Conservation (phyloP, 2,113 vertebrate genomes). For the Ceyx cyanopectus region DNA sequence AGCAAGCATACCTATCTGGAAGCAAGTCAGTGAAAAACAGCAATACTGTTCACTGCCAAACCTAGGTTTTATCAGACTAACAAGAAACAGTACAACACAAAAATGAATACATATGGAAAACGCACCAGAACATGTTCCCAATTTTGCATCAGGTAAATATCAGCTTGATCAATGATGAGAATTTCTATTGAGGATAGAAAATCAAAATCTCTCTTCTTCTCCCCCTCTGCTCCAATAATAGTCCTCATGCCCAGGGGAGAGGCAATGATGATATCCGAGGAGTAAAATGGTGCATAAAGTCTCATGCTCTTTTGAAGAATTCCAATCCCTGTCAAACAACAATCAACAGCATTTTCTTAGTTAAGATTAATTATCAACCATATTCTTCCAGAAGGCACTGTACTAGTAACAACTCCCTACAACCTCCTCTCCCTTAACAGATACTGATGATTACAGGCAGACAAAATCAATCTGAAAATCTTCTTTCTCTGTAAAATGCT, state of each 20-base stretch:
- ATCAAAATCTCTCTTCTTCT: conserved; percentile 92
- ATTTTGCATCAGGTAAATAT: conserved; percentile 98
- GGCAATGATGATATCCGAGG: conserved; percentile 94
- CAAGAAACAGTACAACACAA: background rate
- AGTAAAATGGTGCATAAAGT: conserved; percentile 95
- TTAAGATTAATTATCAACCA: background rate
- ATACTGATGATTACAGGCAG: background rate
- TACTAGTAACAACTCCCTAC: background rate
- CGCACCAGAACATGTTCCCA: conserved; percentile 96
- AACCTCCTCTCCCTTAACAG: background rate
- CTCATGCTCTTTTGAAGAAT: conserved; percentile 89
- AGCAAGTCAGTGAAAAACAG: background rate
- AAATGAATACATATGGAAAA: background rate
- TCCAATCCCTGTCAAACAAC: conserved; percentile 81
- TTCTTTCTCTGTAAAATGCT: background rate
- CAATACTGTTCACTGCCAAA: background rate
- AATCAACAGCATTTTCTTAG: background rate
- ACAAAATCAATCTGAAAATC: background rate
- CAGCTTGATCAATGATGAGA: conserved; percentile 92
- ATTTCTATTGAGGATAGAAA: conserved; percentile 96
- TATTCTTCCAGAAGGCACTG: background rate
- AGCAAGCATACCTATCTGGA: background rate
- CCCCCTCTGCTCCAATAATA: conserved; percentile 89
- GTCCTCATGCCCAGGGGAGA: conserved; percentile 95
- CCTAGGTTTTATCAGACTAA: background rate